Evolutionary conservation across 1,140 invertebrate genomes (phyloP), one percentile per base, ranked within the genome.

Genomic region (Seison nebaliae): DNA sequence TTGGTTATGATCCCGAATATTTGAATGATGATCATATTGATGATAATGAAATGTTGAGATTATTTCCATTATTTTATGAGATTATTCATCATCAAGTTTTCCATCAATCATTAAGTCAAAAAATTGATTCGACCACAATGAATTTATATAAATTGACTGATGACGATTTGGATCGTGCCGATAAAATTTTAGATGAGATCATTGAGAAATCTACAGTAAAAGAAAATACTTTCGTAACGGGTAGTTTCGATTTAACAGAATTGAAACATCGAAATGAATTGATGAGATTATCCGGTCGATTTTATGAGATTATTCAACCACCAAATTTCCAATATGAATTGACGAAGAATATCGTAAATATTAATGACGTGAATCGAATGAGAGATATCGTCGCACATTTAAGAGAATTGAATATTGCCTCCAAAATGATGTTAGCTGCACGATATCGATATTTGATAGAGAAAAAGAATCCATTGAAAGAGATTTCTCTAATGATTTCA

Each of bases 401-500:
- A 3, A 33, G 58, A 12, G 59, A 65, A 23, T 45, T 60, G 20
- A 54, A 60, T 38, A 45, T 57, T 28, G 54, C 61, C 7, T 51
- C 47, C 20, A 47, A 51, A 24, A 45, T 64, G 11, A 24, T 64
- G 8, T 44, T 62, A 28, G 62, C 49, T 7, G 53, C 60, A 9
- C 51, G 56, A 32, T 45, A 45, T 12, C 48, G 48, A 36, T 23
- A 47, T 23, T 41, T 44, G 22, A 49, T 3, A 24, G 8, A 2
- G 23, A 17, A 12, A 7, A 17, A 21, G 28, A 18, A 9, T 16
- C 30, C 45, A 5, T 46, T 53, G 55, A 51, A 43, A 51, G 52
- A 16, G 59, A 62, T 48, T 59, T 61, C 4, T 42, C 55, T 30
- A 60, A 65, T 43, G 64, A 65, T 43, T n/a, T n/a, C n/a, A n/a